phyloP scores from a whole-genome alignment of 2,888 invertebrate species.

The Petrolisthes manimaculis region DNA sequence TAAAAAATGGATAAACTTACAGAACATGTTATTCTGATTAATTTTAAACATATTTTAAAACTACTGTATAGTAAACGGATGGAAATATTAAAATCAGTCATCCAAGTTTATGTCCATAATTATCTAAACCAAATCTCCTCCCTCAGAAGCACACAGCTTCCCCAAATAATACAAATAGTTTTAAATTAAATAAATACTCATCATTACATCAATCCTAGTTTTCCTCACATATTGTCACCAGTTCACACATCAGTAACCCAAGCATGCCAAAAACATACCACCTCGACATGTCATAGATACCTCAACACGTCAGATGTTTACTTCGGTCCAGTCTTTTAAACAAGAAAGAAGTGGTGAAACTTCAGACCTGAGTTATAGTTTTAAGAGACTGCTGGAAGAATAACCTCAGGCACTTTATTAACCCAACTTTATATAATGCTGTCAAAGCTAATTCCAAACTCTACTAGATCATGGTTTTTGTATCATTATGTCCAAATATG shows the following conservation, averaged over 20 bases:
- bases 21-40: too few relatives aligned
- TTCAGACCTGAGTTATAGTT: slow-evolving; percentile 8
- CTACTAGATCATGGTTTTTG: not conserved
- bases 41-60: too few relatives aligned
- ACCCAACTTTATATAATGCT: slow-evolving; percentile 7
- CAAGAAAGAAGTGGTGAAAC: slow-evolving; percentile 15
- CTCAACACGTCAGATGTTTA: not conserved
- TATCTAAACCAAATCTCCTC: too few relatives aligned
- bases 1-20: too few relatives aligned
- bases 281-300: not conserved
- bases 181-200: too few relatives aligned
- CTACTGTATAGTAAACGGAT: too few relatives aligned
- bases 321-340: not conserved
- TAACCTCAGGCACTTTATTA: slow-evolving; percentile 35
- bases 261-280: too few relatives aligned
- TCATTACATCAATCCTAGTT: not conserved
- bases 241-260: not conserved
- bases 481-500: too few relatives aligned
- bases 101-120: too few relatives aligned
- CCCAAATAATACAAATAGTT: too few relatives aligned
- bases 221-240: not conserved
- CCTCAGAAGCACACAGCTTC: too few relatives aligned
- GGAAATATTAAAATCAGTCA: too few relatives aligned
- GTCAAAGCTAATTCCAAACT: slow-evolving; percentile 5
- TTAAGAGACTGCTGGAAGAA: slow-evolving; percentile 24